Conservation (phyloP, 2,888 invertebrate species). For the Bombyx huttoni region DNA sequence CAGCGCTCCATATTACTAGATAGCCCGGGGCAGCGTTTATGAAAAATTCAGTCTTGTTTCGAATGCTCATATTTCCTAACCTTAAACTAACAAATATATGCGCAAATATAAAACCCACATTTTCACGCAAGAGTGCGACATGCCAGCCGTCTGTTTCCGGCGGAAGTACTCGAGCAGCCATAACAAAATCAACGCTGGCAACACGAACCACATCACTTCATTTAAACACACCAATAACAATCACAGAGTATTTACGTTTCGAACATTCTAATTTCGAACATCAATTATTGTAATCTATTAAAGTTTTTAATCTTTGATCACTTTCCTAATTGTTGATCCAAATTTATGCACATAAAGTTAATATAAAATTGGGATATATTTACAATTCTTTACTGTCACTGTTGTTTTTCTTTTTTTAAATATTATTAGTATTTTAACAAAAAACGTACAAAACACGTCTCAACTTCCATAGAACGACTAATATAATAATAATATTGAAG, state of each 20-base stretch:
- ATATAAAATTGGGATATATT: neutral
- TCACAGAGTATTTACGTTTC: conserved; percentile 12
- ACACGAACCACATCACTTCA: conserved; percentile 49
- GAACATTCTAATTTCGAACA: neutral
- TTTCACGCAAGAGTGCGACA: conserved; percentile 49
- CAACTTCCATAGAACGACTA: neutral
- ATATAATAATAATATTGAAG: conserved; percentile 19
- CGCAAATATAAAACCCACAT: conserved; percentile 43
- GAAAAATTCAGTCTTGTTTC: too few species aligned
- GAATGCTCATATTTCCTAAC: neutral
- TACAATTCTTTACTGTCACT: neutral
- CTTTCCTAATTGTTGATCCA: too few species aligned
- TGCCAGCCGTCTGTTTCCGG: conserved; percentile 42
- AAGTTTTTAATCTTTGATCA: too few species aligned
- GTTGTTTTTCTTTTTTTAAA: neutral
- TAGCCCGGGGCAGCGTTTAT: too few species aligned
- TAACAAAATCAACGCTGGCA: conserved; percentile 53
- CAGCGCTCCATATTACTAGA: too few species aligned
- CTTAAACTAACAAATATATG: conserved; percentile 1
- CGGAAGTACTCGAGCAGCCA: conserved; percentile 58
- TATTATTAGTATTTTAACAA: neutral
- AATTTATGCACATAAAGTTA: too few species aligned
- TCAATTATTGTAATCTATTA: too few species aligned
- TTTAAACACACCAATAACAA: conserved; percentile 9
- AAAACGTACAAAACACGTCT: neutral